Base-by-base conservation (phyloP, 2,888 invertebrate species). In the Onchidella celtica region DNA sequence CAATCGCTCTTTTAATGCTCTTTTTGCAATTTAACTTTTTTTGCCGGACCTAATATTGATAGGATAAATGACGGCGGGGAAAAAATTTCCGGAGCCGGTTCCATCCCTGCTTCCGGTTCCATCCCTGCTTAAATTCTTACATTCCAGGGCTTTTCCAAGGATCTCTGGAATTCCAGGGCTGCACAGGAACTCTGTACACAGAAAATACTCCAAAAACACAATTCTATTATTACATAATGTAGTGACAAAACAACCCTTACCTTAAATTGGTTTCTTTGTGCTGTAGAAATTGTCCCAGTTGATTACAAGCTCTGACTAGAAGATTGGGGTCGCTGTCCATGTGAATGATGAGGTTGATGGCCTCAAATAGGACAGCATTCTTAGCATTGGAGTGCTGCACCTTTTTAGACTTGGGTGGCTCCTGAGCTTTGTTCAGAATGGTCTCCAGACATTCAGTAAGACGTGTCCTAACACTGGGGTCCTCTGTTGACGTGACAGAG, bases 351-450 rank as follows among this genome's bases (percentile, higher is more conserved):
- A 99, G 95, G 94, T 99, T 99, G 93, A 99, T 99, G 68, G 99
- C 99, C 95, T 99, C 99, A 95, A 99, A 99, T 29, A 99, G 95
- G 36, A 99, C 99, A 75, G 99, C 99, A 95, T 99, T 99, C 94
- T 99, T 99, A 82, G 99, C 99, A 95, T 99, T 99, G 72, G 99
- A 99, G 94, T 99, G 99, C 94, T 99, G 99, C 38, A 99, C 99
- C 94, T 99, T 99, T 94, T 99, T 99, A 72, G 99, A 99, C 94
- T 93, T 93, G 38, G 99, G 99, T 87, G 99, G 99, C 94, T 99
- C 99, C 94, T 99, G 99, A 29, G 99, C 99, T 95, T 99, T 99
- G 93, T 99, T 99, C 90, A 99, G 95, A 92, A 99, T 99, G 29
- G 98, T 98, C 94, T 99, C 99, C 90, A 99, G 94, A 91, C 99